Conservation (phyloP, 2,797 vertebrate genomes). For the Chrosomus eos region DNA sequence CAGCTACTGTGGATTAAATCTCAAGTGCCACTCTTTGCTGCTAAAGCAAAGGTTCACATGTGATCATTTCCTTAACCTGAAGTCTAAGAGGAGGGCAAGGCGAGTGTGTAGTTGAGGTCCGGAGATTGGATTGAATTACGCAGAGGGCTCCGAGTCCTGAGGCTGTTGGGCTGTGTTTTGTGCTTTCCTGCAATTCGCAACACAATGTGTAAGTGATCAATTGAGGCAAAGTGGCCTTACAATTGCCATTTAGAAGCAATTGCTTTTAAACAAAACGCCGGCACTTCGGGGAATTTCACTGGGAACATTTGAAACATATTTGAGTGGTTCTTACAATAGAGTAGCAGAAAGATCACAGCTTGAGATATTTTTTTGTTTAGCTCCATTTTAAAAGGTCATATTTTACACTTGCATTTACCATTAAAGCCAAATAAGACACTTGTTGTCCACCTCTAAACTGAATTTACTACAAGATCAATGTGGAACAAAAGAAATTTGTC, state of each 20-base stretch:
- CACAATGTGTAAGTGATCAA: slow-evolving; percentile 71
- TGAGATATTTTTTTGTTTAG: slow-evolving; percentile 23
- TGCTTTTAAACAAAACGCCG: slow-evolving; percentile 56
- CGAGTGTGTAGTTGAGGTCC: slow-evolving; percentile 8
- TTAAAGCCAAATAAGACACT: neutral
- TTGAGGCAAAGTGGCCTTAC: slow-evolving; percentile 64
- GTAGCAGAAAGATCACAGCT: slow-evolving; percentile 26
- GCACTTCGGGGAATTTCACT: slow-evolving; percentile 49
- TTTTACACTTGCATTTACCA: slow-evolving; percentile 13
- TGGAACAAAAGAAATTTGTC: neutral
- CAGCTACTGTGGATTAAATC: slow-evolving; percentile 69
- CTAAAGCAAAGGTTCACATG: slow-evolving; percentile 11
- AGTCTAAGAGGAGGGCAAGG: slow-evolving; percentile 26
- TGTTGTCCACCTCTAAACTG: neutral
- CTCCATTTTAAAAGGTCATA: slow-evolving; percentile 9
- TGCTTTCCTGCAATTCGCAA: slow-evolving; percentile 31
- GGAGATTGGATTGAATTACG: slow-evolving; percentile 22
- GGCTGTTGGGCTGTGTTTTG: slow-evolving; percentile 27
- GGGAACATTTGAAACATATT: slow-evolving; percentile 64
- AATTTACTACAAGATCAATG: slow-evolving; percentile 25
- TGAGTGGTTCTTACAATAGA: slow-evolving; percentile 36
- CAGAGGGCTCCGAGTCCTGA: neutral
- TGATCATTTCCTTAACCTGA: slow-evolving; percentile 45
- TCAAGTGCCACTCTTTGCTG: slow-evolving; percentile 60
- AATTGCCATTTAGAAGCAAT: slow-evolving; percentile 65